These are phyloP conservation scores for Epirrhoe tristata DNA, from an alignment of 2,888 invertebrate genomes.

Conservation along the genomic window DNA sequence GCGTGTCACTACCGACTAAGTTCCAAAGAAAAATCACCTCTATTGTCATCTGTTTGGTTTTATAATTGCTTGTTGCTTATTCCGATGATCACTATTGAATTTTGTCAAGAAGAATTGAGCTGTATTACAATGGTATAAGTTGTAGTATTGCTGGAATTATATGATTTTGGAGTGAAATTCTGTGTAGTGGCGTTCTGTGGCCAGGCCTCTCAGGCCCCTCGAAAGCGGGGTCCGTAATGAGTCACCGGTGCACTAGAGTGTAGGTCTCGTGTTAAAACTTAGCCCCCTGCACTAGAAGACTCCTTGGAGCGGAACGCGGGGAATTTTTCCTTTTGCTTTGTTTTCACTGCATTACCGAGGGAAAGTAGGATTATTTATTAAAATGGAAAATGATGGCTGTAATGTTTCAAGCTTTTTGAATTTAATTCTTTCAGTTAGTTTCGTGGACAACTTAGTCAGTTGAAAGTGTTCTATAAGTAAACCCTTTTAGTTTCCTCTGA, in stretches of 20 bases:
- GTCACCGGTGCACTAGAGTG: conserved; percentile 84
- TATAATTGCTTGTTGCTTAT: not conserved
- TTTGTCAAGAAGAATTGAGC: not conserved
- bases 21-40: conserved; percentile 14
- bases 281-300: conserved; percentile 71
- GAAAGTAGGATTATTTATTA: conserved; percentile 61
- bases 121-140: not conserved
- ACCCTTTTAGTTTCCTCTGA: no score
- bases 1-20: conserved; percentile 9
- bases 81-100: not conserved
- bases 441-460: no score
- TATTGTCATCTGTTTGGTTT: not conserved
- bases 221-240: conserved; percentile 79
- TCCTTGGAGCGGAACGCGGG: conserved; percentile 72
- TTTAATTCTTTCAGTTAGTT: not conserved
- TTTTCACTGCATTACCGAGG: conserved; percentile 56
- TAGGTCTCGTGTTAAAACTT: conserved; percentile 81
- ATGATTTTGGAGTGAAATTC: conserved; percentile 11
- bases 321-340: conserved; percentile 71
- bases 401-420: not conserved
- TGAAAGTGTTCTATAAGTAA: no score
- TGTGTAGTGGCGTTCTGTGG: conserved; percentile 43
- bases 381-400: conserved; percentile 46
- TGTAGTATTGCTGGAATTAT: not conserved
- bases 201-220: conserved; percentile 68